Base-by-base conservation (phyloP, 2,888 invertebrate species). In the Catocala fraxini region DNA sequence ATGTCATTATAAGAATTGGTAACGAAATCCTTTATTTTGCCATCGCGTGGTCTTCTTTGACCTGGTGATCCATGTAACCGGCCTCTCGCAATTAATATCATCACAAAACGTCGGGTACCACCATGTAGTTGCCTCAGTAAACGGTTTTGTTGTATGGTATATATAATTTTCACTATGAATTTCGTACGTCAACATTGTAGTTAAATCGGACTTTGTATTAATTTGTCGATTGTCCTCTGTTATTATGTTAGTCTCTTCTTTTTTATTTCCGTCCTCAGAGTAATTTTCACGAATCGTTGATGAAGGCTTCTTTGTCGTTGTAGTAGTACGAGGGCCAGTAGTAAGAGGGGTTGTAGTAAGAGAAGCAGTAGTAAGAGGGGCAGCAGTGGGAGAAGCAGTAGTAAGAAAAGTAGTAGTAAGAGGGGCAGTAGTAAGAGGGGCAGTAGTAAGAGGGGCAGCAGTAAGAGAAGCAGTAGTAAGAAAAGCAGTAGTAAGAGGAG, bases 31-130 rank as follows among this genome's bases (percentile, higher is more conserved):
- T 34, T 57, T 47, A 34, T 63, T 13, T 47, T 45, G 60, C 34
- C n/a, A 57, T 5, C 39, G 55, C 25, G 35, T 42, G 39, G 33
- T 65, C 12, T 59, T 64, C 35, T 54, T 58, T 12, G 33, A 58
- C 33, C 71, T 75, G 34, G 74, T 79, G 6, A 72, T 46, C 84
- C 83, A 84, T 3, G 71, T 77, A 9, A 64, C 10, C 11, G 83
- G 83, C 60, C 77, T 71, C 25, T 81, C 71, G 62, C 84, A 86
- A 49, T 73, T 71, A 11, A 69, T 59, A 12, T 51, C 53, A 10
- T 68, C 59, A 45, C 80, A 82, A 3, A 34, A 13, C n/a, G 11
- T 57, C 34, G 74, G 74, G 35, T 78, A 72, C 39, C 39, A 73
- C 39, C 13, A 11, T 5, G 51, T 51, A 13, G 35, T 12, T 39